phyloP scores from a whole-genome alignment of 2,797 vertebrate genomes.

The Holocentrus rufus region DNA sequence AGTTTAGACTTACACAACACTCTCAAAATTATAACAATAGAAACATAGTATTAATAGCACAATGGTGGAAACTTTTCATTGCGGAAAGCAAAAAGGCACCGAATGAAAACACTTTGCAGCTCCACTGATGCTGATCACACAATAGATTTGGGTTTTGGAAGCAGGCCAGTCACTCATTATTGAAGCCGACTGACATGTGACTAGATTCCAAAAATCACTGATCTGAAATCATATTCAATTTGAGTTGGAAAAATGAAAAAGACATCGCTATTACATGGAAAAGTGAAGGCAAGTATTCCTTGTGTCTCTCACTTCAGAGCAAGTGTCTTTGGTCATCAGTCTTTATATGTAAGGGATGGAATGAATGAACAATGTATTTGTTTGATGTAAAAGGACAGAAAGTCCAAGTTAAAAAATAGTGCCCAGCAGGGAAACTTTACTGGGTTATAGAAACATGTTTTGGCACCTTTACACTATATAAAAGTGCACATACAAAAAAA shows the following conservation, averaged over 20 bases:
- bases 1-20: conserved; percentile 52
- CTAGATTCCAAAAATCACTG: not conserved
- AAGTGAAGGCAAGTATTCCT: conserved; percentile 16
- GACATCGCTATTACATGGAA: too few relatives aligned
- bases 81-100: not conserved
- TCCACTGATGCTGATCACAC: not conserved
- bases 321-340: conserved; percentile 60
- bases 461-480: conserved; percentile 52
- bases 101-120: not conserved
- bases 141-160: not conserved
- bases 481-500: conserved; percentile 38
- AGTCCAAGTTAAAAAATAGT: not conserved
- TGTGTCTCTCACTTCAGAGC: conserved; percentile 6
- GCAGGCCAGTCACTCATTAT: conserved; percentile 8
- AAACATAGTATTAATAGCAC: conserved; percentile 23
- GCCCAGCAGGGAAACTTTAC: conserved; percentile 42
- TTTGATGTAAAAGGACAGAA: conserved; percentile 41
- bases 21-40: conserved; percentile 35
- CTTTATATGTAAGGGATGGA: conserved; percentile 29
- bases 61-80: conserved; percentile 10
- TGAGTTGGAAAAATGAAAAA: not conserved
- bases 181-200: not conserved
- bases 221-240: not conserved
- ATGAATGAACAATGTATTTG: conserved; percentile 22
- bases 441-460: conserved; percentile 36